Percentiles rank a stretch among this genome's conserved stretches.
These are phyloP conservation scores for Cettia cetti DNA, from an alignment of 2,113 vertebrate species.

Conservation along the genomic window DNA sequence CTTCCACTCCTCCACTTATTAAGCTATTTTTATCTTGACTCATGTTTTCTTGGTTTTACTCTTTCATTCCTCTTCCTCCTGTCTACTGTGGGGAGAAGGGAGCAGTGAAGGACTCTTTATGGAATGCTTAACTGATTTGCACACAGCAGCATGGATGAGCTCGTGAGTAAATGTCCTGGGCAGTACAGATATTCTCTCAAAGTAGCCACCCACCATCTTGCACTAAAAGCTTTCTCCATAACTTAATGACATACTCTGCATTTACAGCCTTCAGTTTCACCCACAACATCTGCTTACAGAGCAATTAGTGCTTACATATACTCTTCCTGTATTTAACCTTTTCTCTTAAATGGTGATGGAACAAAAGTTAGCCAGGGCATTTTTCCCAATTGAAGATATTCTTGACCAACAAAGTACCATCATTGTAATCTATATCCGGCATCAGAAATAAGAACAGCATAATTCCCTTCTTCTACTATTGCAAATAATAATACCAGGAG, in stretches of 20 bases:
- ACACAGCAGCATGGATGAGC: neutral
- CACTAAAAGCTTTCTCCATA: neutral
- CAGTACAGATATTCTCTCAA: neutral
- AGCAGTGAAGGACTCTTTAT: neutral
- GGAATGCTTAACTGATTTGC: neutral
- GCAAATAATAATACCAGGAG: neutral
- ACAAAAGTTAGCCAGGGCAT: neutral
- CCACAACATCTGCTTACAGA: neutral
- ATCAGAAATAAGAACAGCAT: neutral
- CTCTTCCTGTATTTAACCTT: neutral
- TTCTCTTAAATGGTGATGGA: neutral
- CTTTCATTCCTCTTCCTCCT: neutral
- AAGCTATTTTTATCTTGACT: neutral
- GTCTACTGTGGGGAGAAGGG: accelerated
- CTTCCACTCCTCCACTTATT: neutral
- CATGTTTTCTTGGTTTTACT: neutral
- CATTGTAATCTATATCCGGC: neutral
- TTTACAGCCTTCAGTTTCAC: neutral
- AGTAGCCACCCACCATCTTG: neutral
- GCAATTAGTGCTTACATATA: accelerated
- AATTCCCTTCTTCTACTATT: neutral
- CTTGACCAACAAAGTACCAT: neutral
- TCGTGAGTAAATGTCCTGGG: neutral
- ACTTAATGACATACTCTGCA: neutral
- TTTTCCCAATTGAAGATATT: neutral